Evolutionary conservation across 2,888 invertebrate species (phyloP).

Genomic region (Autographa gamma): DNA sequence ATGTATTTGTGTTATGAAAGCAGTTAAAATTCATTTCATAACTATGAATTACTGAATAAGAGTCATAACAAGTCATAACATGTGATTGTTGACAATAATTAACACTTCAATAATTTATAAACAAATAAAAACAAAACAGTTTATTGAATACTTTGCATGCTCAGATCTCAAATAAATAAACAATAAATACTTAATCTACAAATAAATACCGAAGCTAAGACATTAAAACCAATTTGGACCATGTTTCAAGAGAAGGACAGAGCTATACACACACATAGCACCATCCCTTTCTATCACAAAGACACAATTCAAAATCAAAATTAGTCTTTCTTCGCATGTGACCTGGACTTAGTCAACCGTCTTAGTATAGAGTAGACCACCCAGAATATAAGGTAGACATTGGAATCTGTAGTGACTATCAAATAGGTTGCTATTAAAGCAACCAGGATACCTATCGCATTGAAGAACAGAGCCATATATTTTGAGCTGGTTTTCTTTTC

Average conservation of each 20-base stretch:
- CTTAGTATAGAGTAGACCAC: constrained; percentile 79
- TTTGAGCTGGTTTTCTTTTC: constrained; percentile 38
- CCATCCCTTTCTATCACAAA: constrained; percentile 1
- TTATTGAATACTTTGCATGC: constrained; percentile 55
- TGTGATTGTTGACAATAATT: neutral
- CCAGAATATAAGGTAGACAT: constrained; percentile 82
- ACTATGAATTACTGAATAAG: neutral
- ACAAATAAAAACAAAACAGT: constrained; percentile 48
- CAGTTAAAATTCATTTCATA: neutral
- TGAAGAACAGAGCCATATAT: constrained; percentile 66
- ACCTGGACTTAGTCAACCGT: constrained; percentile 71
- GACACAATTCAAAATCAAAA: constrained; percentile 10
- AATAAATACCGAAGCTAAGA: constrained; percentile 53
- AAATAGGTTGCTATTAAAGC: constrained; percentile 79
- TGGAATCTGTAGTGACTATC: constrained; percentile 79
- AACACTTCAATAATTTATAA: neutral
- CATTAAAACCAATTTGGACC: neutral
- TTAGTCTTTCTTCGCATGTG: constrained; percentile 70
- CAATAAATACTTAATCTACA: constrained; percentile 54
- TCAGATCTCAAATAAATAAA: constrained; percentile 56
- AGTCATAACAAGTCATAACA: neutral
- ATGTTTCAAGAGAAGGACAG: neutral
- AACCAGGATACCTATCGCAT: constrained; percentile 74
- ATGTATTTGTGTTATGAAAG: neutral
- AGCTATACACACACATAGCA: neutral